phyloP scores from a whole-genome alignment of 2,797 vertebrate genomes.

The Chelidonichthys spinosus region DNA sequence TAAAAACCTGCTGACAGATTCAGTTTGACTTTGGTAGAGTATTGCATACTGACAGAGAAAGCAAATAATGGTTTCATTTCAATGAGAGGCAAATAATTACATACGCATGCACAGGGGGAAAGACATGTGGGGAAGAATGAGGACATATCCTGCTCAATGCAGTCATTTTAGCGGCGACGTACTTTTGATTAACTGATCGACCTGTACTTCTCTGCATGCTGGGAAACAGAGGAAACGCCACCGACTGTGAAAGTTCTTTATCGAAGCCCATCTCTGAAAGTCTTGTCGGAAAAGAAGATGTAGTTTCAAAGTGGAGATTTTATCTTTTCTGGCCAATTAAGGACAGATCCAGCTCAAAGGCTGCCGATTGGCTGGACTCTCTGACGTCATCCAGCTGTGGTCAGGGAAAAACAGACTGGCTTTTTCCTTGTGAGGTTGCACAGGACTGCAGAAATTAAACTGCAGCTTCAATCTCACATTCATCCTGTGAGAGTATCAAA shows the following conservation, averaged over 20 bases:
- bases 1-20: conserved; percentile 28
- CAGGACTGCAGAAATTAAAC: conserved; percentile 18
- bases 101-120: neutral
- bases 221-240: conserved; percentile 12
- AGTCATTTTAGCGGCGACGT: conserved; percentile 4
- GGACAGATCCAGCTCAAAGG: conserved; percentile 4
- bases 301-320: conserved; percentile 32
- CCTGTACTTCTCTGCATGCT: neutral
- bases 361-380: conserved; percentile 29
- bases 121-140: neutral
- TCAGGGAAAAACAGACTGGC: conserved; percentile 38
- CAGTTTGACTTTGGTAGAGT: neutral
- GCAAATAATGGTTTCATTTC: conserved; percentile 3
- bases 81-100: conserved; percentile 1
- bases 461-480: conserved; percentile 5
- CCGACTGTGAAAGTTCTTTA: conserved; percentile 19
- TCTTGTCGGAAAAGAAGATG: conserved; percentile 5
- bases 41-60: conserved; percentile 7
- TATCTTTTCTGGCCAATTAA: conserved; percentile 36
- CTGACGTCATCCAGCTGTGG: conserved; percentile 40
- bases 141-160: neutral
- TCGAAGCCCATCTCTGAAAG: neutral
- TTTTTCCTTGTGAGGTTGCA: conserved; percentile 28
- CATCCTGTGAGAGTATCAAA: neutral
- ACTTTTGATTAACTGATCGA: conserved; percentile 28